These are phyloP conservation scores for Peromyscus nudipes DNA, from an alignment of 2,797 vertebrate species.

Conservation along the genomic window DNA sequence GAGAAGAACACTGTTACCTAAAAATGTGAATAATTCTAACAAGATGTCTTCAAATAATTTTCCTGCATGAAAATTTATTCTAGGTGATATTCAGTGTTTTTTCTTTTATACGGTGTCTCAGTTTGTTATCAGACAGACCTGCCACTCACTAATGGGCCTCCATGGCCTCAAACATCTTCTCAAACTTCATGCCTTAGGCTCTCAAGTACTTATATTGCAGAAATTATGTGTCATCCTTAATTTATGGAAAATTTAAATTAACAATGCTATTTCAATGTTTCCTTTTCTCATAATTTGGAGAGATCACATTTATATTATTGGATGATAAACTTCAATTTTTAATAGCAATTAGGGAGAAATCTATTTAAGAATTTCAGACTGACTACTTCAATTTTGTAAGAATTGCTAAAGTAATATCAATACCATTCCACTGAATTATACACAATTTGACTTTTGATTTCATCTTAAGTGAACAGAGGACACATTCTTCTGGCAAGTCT, in stretches of 20 bases:
- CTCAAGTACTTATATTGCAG: not conserved
- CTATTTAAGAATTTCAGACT: not conserved
- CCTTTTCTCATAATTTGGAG: not conserved
- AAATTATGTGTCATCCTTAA: not conserved
- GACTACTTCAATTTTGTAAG: not conserved
- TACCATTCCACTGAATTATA: not conserved
- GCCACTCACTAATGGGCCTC: not conserved
- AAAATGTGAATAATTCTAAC: not conserved
- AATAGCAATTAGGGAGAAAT: not conserved
- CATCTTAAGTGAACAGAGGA: not conserved
- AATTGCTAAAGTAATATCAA: not conserved
- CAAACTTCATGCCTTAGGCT: not conserved
- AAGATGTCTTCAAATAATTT: not conserved
- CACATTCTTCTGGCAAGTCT: not conserved
- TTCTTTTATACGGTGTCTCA: not conserved
- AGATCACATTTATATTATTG: not conserved
- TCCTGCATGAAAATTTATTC: not conserved
- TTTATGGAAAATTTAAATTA: not conserved
- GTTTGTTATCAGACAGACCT: not conserved
- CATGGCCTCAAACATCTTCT: not conserved
- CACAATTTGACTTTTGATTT: not conserved
- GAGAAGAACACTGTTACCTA: not conserved
- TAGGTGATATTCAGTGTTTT: not conserved
- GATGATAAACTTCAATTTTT: not conserved
- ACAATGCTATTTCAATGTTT: not conserved